Evolutionary conservation across 2,888 invertebrate species (phyloP).

Genomic region (Cyaniris semiargus): DNA sequence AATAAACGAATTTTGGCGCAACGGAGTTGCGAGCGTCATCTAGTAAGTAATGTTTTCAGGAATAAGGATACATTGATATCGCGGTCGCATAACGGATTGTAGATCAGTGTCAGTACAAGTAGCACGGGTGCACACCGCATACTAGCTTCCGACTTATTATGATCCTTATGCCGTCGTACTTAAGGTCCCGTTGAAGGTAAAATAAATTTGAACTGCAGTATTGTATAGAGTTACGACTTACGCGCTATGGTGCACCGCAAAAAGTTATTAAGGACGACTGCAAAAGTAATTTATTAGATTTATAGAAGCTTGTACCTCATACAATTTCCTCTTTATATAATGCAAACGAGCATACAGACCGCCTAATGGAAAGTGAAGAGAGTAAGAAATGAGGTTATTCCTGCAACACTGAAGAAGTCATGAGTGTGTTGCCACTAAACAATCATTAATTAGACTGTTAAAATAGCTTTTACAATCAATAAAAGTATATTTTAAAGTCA

Average conservation of each 20-base stretch:
- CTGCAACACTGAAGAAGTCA: too few species aligned
- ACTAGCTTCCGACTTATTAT: neutral
- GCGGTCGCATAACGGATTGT: neutral
- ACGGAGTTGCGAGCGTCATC: too few species aligned
- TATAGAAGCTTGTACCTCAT: neutral
- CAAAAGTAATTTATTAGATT: neutral
- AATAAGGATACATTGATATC: neutral
- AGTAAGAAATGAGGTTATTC: neutral
- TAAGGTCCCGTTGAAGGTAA: neutral
- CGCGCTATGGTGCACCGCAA: neutral
- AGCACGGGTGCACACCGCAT: neutral
- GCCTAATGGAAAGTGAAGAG: too few species aligned
- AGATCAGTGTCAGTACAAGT: neutral
- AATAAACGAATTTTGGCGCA: too few species aligned
- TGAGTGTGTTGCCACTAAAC: too few species aligned
- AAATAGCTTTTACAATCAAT: too few species aligned
- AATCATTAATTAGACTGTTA: too few species aligned
- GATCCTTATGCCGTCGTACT: neutral
- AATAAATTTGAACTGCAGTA: neutral
- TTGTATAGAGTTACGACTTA: slow-evolving; percentile 9
- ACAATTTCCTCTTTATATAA: neutral
- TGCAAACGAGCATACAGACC: neutral
- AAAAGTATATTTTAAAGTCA: too few species aligned
- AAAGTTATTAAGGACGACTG: neutral
- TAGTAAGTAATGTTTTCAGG: neutral